Evolutionary conservation across 2,888 invertebrate genomes (phyloP).

Genomic region (Cephus spinipes): DNA sequence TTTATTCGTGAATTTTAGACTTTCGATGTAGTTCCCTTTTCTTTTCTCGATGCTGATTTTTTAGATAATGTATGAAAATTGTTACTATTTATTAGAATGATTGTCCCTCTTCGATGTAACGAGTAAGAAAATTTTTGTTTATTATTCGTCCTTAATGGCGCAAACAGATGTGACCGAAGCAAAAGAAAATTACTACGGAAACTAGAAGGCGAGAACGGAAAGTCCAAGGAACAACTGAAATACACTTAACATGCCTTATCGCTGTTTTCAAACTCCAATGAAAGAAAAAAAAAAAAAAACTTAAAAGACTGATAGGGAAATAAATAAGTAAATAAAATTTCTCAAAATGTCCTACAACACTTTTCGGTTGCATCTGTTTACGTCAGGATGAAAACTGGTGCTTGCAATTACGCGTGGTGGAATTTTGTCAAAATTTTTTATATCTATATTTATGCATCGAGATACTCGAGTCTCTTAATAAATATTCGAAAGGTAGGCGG

Average conservation of each 20-base stretch:
- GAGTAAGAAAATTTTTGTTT: not conserved
- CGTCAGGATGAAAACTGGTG: not conserved
- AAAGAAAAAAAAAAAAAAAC: not conserved
- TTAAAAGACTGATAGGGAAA: conserved; percentile 2
- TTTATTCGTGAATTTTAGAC: not conserved
- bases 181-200: not conserved
- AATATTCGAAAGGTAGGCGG: not conserved
- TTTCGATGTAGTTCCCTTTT: not conserved
- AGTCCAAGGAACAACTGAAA: not conserved
- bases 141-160: not conserved
- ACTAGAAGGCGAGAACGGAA: not conserved
- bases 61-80: not conserved
- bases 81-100: not conserved
- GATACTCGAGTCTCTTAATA: not conserved
- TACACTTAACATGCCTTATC: not conserved
- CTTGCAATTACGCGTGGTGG: not conserved
- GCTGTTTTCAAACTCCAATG: not conserved
- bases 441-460: not conserved
- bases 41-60: not conserved
- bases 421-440: not conserved
- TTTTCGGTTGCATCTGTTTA: not conserved
- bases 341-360: not conserved
- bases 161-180: not conserved
- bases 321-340: not conserved
- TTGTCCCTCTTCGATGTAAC: not conserved